These are phyloP conservation scores for Rhingia campestris DNA, from an alignment of 2,888 invertebrate species.

Conservation along the genomic window DNA sequence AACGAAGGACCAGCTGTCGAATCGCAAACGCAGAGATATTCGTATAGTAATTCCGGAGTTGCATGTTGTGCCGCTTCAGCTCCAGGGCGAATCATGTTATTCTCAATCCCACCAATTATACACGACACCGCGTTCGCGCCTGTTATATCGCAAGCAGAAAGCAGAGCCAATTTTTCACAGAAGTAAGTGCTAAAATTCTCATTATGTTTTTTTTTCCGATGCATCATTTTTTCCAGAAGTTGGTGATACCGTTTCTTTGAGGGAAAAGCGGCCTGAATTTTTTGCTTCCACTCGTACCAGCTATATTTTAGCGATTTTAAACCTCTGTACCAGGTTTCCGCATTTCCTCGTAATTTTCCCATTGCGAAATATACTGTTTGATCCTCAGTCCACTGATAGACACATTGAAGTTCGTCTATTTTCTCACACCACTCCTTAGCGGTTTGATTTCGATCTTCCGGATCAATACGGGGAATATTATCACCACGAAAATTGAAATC, in stretches of 20 bases:
- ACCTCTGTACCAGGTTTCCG: constrained; percentile 1
- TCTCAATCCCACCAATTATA: neutral
- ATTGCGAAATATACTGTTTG: constrained; percentile 7
- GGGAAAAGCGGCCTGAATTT: constrained; percentile 1
- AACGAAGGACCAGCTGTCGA: neutral
- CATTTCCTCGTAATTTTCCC: constrained; percentile 11
- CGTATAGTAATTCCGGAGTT: neutral
- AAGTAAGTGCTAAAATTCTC: constrained; percentile 4
- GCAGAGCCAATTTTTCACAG: neutral
- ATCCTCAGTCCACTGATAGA: constrained; percentile 7
- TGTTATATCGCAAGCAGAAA: neutral
- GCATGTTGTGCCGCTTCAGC: constrained; percentile 1
- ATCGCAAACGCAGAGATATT: constrained; percentile 1
- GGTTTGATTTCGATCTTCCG: neutral
- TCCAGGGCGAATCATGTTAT: constrained; percentile 3
- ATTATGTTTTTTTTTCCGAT: neutral
- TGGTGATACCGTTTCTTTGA: constrained; percentile 2
- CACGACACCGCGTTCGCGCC: neutral
- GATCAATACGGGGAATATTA: constrained; percentile 3
- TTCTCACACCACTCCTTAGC: neutral
- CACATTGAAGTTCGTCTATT: neutral
- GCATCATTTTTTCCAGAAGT: constrained; percentile 8
- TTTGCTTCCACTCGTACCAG: constrained; percentile 2
- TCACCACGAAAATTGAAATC: neutral
- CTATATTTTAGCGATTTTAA: neutral